Evolutionary conservation across 1,140 invertebrate species (phyloP).

Genomic region (Penaeus chinensis): DNA sequence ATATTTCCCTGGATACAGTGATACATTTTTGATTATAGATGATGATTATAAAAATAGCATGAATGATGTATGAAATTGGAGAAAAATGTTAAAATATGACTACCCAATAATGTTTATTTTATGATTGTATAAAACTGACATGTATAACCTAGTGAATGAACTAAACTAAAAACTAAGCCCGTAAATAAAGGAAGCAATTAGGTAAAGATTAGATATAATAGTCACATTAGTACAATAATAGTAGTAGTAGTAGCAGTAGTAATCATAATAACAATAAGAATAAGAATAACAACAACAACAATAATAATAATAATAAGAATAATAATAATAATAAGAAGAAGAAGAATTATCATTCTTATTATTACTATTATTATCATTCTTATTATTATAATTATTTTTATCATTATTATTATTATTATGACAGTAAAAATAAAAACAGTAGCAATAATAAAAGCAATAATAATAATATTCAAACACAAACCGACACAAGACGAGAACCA

Average conservation of each 20-base stretch:
- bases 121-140: no score
- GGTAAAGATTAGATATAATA: background rate
- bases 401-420: background rate
- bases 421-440: background rate
- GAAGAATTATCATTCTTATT: background rate
- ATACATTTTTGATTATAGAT: no score
- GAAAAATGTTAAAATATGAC: no score
- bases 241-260: background rate
- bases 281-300: background rate
- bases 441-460: no score
- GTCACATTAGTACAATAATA: background rate
- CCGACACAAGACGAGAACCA: no score
- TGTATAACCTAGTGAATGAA: background rate
- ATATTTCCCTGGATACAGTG: no score
- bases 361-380: background rate
- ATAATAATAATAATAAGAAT: background rate
- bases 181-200: background rate
- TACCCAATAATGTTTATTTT: no score
- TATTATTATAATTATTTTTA: background rate
- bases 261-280: background rate
- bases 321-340: background rate
- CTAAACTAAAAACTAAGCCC: background rate
- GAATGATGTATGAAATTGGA: no score
- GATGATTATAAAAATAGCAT: no score
- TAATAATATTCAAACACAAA: no score